phyloP scores from a whole-genome alignment of 1,140 invertebrate species.

The Macrosteles quadrilineatus region DNA sequence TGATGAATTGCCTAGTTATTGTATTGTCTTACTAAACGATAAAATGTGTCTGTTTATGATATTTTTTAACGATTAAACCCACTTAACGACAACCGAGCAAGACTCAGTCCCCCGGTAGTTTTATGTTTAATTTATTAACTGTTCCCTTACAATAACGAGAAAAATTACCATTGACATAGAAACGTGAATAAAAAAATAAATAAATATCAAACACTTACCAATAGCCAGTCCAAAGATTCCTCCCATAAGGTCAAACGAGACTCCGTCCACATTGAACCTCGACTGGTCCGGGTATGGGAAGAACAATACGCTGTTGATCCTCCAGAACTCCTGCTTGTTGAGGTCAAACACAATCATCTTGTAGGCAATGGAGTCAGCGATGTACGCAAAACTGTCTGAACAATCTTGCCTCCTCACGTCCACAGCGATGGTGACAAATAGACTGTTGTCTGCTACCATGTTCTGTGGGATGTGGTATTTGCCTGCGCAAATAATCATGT shows the following conservation, averaged over 20 bases:
- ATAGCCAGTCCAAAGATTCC: slow-evolving; percentile 70
- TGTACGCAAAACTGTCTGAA: slow-evolving; percentile 66
- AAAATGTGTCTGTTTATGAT: too few relatives aligned
- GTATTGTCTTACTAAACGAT: too few relatives aligned
- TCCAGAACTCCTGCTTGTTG: slow-evolving; percentile 60
- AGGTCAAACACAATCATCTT: slow-evolving; percentile 70
- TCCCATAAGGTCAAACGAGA: slow-evolving; percentile 72
- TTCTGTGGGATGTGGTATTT: slow-evolving; percentile 57
- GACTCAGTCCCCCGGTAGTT: too few relatives aligned
- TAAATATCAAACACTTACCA: too few relatives aligned
- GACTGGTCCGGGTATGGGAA: slow-evolving; percentile 70
- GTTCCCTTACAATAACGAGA: too few relatives aligned
- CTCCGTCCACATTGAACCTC: slow-evolving; percentile 65
- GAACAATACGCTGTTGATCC: slow-evolving; percentile 64
- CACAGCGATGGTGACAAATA: slow-evolving; percentile 58
- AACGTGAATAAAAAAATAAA: too few relatives aligned
- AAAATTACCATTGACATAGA: too few relatives aligned
- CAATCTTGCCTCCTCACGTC: slow-evolving; percentile 63
- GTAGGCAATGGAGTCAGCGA: slow-evolving; percentile 70
- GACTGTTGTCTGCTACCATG: slow-evolving; percentile 49
- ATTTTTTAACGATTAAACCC: too few relatives aligned
- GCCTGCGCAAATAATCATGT: slow-evolving; percentile 48
- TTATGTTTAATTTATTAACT: too few relatives aligned
- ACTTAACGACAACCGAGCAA: too few relatives aligned
- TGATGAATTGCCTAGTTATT: too few relatives aligned